phyloP scores from a whole-genome alignment of 1,140 invertebrate species.

The Ectropis grisescens region DNA sequence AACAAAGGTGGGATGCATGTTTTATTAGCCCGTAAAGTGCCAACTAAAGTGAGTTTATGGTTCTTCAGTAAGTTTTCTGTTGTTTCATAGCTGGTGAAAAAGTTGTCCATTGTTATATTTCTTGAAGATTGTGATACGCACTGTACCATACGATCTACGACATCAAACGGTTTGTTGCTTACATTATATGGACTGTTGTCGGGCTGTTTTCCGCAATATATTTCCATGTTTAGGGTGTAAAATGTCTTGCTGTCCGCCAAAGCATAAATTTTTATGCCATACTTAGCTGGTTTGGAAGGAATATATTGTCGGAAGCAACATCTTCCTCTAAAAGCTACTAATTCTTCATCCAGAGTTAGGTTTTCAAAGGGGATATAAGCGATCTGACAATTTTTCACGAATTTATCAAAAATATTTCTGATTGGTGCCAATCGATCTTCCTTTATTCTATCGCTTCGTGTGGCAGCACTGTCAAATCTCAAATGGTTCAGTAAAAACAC shows the following conservation, averaged over 20 bases:
- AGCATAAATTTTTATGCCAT: slow-evolving; percentile 14
- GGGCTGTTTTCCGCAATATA: slow-evolving; percentile 39
- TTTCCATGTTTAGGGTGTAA: slow-evolving; percentile 27
- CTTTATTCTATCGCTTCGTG: neutral
- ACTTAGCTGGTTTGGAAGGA: slow-evolving; percentile 56
- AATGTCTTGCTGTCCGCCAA: slow-evolving; percentile 8
- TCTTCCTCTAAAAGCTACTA: slow-evolving; percentile 39
- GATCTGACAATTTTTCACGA: slow-evolving; percentile 32
- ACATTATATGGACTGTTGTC: slow-evolving; percentile 23
- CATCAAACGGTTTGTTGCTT: slow-evolving; percentile 19
- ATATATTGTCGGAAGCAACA: slow-evolving; percentile 58
- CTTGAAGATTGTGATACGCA: slow-evolving; percentile 20
- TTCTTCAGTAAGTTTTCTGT: slow-evolving; percentile 20
- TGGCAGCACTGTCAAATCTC: slow-evolving; percentile 10
- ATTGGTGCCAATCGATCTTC: slow-evolving; percentile 23
- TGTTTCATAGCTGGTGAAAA: slow-evolving; percentile 33
- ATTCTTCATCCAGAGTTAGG: slow-evolving; percentile 48
- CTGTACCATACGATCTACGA: slow-evolving; percentile 21
- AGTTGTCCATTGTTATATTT: slow-evolving; percentile 53
- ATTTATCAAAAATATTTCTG: slow-evolving; percentile 27
- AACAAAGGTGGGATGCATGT: slow-evolving; percentile 39
- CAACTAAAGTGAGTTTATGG: slow-evolving; percentile 30
- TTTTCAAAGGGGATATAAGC: slow-evolving; percentile 6
- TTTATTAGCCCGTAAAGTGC: slow-evolving; percentile 43
- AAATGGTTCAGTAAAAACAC: slow-evolving; percentile 2